These are phyloP conservation scores for Campoletis raptor DNA, from an alignment of 2,888 invertebrate genomes.

Conservation along the genomic window DNA sequence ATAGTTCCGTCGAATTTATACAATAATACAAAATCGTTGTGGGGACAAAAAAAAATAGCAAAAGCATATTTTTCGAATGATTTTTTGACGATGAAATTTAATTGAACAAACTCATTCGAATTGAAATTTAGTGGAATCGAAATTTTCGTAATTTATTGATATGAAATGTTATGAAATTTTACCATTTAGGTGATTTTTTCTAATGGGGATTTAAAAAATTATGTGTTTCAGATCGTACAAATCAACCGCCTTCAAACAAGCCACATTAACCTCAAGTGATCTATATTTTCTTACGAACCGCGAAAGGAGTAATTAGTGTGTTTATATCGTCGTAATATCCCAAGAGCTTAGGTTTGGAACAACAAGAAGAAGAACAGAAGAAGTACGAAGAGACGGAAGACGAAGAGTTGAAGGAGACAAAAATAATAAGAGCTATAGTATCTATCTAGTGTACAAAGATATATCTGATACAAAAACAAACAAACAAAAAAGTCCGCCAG, in stretches of 20 bases:
- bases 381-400: slow-evolving; percentile 73
- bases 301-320: slow-evolving; percentile 82
- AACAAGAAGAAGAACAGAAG: slow-evolving; percentile 72
- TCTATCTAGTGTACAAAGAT: slow-evolving; percentile 84
- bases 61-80: not conserved
- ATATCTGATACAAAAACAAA: slow-evolving; percentile 79
- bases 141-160: not conserved
- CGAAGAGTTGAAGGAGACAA: slow-evolving; percentile 69
- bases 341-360: slow-evolving; percentile 78
- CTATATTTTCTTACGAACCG: slow-evolving; percentile 85
- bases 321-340: slow-evolving; percentile 83
- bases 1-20: not conserved
- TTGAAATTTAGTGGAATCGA: not conserved
- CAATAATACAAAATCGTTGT: not conserved
- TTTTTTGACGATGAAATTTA: not conserved
- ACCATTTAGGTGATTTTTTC: too few species aligned
- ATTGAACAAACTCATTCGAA: not conserved
- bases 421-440: slow-evolving; percentile 73
- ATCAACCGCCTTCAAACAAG: slow-evolving; percentile 85
- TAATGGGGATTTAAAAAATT: not conserved
- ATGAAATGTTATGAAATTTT: too few species aligned
- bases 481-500: slow-evolving; percentile 82
- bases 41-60: not conserved
- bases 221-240: slow-evolving; percentile 85
- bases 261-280: slow-evolving; percentile 85